Percentiles rank a stretch among this genome's conserved stretches.
These are phyloP conservation scores for Hyppa rectilinea DNA, from an alignment of 2,888 invertebrate genomes.

Conservation along the genomic window DNA sequence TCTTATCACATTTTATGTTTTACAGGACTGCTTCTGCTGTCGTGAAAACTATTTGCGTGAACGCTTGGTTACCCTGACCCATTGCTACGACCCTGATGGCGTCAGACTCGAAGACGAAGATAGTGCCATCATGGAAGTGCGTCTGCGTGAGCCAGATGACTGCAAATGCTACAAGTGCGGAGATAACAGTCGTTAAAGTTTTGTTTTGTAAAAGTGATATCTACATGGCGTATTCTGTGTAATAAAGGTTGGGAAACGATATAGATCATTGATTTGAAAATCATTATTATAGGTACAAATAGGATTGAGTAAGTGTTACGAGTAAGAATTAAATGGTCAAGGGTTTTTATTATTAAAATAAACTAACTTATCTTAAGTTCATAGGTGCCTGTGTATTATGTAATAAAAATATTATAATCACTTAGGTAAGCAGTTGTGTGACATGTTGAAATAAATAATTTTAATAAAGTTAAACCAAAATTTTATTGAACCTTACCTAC, in stretches of 20 bases:
- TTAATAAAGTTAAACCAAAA: constrained; percentile 38
- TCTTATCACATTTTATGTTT: constrained; percentile 16
- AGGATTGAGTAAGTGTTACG: background rate
- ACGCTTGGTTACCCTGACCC: constrained; percentile 94
- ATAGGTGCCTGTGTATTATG: constrained; percentile 46
- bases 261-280: background rate
- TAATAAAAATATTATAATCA: constrained; percentile 31
- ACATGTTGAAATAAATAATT: constrained; percentile 57
- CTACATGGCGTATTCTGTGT: background rate
- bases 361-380: constrained; percentile 22
- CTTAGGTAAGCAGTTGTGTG: constrained; percentile 4
- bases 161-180: constrained; percentile 98
- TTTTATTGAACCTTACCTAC: constrained; percentile 19
- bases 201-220: background rate
- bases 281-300: background rate
- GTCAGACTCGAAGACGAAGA: constrained; percentile 93
- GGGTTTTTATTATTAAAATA: constrained; percentile 44
- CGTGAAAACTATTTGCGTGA: constrained; percentile 96
- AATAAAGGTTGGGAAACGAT: constrained; percentile 3
- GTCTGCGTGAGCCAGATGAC: constrained; percentile 96
- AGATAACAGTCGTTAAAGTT: constrained; percentile 93
- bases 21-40: constrained; percentile 97
- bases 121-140: constrained; percentile 94
- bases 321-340: constrained; percentile 53
- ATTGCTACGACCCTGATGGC: constrained; percentile 97